Percentiles rank a stretch among this genome's conserved stretches.
Conservation (phyloP, 2,113 vertebrate species). For the Prionailurus bengalensis region DNA sequence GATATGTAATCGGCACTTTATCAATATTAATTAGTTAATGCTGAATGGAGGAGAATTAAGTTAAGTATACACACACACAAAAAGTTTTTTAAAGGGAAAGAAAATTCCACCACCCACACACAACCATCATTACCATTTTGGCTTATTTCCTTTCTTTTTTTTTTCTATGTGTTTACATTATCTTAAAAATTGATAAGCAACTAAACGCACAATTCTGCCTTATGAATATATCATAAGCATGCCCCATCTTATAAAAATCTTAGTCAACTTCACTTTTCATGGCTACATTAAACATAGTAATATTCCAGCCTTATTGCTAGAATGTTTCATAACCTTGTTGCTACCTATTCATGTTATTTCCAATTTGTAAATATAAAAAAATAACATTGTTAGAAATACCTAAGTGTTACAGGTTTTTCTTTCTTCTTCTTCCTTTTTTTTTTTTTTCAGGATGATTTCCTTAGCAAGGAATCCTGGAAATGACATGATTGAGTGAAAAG, state of each 20-base stretch:
- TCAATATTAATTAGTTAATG: conserved; percentile 51
- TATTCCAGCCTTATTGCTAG: conserved; percentile 1
- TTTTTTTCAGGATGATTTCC: background rate
- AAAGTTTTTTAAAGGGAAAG: background rate
- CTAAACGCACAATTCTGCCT: conserved; percentile 8
- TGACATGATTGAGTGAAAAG: background rate
- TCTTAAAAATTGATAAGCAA: conserved; percentile 39
- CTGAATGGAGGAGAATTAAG: conserved; percentile 30
- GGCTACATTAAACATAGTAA: background rate
- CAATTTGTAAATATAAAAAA: conserved; percentile 34
- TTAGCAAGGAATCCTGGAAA: conserved; percentile 37
- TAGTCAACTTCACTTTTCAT: conserved; percentile 2
- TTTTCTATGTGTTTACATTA: background rate
- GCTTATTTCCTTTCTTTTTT: background rate
- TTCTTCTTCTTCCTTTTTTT: too few species aligned
- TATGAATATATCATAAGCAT: background rate
- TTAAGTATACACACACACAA: background rate
- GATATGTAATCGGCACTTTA: background rate
- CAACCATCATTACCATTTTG: conserved; percentile 1
- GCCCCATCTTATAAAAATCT: background rate
- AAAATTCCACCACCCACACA: background rate
- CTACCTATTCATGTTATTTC: conserved; percentile 1
- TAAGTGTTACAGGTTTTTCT: background rate
- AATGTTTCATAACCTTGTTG: background rate
- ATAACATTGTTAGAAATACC: conserved; percentile 33